phyloP scores from a whole-genome alignment of 2,888 invertebrate species.

The Cerastis rubricosa region DNA sequence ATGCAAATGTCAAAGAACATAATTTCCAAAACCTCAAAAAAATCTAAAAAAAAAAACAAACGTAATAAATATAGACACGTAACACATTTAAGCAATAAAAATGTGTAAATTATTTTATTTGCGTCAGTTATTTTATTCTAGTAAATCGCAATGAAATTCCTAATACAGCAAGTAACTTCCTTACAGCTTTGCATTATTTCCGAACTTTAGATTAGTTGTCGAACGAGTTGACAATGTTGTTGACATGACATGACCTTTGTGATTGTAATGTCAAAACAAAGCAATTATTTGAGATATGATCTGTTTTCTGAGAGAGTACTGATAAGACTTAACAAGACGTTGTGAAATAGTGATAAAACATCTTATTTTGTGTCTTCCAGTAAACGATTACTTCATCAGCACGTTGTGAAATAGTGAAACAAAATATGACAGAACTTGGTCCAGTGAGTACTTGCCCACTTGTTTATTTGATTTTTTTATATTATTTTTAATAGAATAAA shows the following conservation, averaged over 20 bases:
- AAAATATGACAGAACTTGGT: slow-evolving; percentile 69
- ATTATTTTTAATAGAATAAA: background rate
- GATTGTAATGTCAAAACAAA: slow-evolving; percentile 6
- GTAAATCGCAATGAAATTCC: background rate
- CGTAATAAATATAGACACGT: no score
- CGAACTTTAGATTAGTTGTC: background rate
- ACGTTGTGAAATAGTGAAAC: slow-evolving; percentile 8
- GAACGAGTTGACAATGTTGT: slow-evolving; percentile 22
- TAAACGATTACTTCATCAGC: background rate
- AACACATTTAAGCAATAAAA: no score
- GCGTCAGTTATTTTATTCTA: background rate
- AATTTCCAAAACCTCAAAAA: background rate
- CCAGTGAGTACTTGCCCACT: slow-evolving; percentile 68
- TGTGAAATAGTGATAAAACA: slow-evolving; percentile 16
- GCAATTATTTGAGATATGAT: background rate
- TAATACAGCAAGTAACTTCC: background rate
- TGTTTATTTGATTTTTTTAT: background rate
- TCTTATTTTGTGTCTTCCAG: slow-evolving; percentile 8
- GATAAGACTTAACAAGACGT: slow-evolving; percentile 44
- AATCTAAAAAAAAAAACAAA: no score
- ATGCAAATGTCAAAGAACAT: background rate
- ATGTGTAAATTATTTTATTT: no score
- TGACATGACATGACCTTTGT: slow-evolving; percentile 18
- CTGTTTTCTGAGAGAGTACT: background rate
- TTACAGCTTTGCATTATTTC: background rate